Conservation (phyloP, 2,797 vertebrate species). For the Phrynocephalus guinanensis region DNA sequence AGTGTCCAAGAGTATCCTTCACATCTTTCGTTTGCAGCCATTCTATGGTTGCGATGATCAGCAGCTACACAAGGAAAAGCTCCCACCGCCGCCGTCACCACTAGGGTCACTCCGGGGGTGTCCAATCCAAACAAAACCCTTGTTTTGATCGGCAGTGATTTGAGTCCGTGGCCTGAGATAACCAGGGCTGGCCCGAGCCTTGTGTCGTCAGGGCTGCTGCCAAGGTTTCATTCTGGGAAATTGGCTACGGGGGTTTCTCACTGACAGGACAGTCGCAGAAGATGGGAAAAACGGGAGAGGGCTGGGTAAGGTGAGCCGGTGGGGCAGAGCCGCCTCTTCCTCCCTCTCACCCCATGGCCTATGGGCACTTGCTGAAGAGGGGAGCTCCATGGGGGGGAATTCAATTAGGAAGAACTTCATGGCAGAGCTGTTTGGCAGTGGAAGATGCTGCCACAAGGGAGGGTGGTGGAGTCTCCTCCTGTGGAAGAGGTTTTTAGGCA, state of each 20-base stretch:
- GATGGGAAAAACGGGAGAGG: background rate
- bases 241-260: constrained; percentile 56
- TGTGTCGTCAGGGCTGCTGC: constrained; percentile 34
- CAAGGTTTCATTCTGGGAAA: constrained; percentile 70
- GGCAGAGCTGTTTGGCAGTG: no score
- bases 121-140: constrained; percentile 71
- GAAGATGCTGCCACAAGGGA: no score
- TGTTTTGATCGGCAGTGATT: constrained; percentile 68
- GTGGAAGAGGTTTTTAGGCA: no score
- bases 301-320: background rate
- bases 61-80: no score
- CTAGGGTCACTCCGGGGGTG: constrained; percentile 64
- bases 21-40: no score
- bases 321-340: background rate
- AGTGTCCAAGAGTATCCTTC: no score
- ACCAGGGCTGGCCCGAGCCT: constrained; percentile 11
- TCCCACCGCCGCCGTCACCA: no score
- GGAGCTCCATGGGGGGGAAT: no score
- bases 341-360: background rate
- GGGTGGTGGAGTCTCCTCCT: no score
- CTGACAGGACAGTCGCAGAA: accelerated
- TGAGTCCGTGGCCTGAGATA: constrained; percentile 73
- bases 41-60: no score
- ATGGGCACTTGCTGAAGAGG: no score
- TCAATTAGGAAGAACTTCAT: no score